Conservation (phyloP, 2,888 invertebrate genomes). For the Troglohyphantes excavatus region DNA sequence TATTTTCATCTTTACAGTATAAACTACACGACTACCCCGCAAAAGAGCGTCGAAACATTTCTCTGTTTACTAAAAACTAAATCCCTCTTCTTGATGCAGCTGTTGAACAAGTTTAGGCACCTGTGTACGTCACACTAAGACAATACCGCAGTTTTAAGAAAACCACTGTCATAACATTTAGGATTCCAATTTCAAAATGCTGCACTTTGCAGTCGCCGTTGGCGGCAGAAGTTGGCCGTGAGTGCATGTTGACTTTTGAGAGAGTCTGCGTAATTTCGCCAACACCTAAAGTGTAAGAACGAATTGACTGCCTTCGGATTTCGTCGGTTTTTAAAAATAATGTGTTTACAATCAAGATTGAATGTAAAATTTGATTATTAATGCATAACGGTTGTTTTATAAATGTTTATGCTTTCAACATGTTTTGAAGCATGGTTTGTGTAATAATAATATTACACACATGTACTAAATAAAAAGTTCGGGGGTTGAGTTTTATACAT, state of each 20-base stretch:
- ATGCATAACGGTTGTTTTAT: too few relatives aligned
- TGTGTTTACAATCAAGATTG: too few relatives aligned
- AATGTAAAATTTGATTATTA: too few relatives aligned
- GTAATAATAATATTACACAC: too few relatives aligned
- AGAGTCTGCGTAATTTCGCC: conserved; percentile 7
- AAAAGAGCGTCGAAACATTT: conserved; percentile 32
- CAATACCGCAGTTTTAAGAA: conserved; percentile 59
- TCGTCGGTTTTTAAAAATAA: too few relatives aligned
- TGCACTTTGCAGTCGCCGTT: background rate
- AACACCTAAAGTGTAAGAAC: too few relatives aligned
- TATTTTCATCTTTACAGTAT: background rate
- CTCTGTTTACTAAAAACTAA: conserved; percentile 43
- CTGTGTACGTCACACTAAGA: conserved; percentile 59
- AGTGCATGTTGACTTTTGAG: conserved; percentile 24
- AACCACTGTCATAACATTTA: conserved; percentile 6
- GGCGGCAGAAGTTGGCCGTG: background rate
- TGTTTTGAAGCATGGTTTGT: too few relatives aligned
- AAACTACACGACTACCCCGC: background rate
- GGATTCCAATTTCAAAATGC: conserved; percentile 46
- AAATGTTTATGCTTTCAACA: too few relatives aligned
- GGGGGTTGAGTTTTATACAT: too few relatives aligned
- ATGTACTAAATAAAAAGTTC: too few relatives aligned
- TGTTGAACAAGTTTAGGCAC: conserved; percentile 57
- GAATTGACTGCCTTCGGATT: too few relatives aligned
- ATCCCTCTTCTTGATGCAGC: conserved; percentile 46